Percentiles rank a stretch among this genome's conserved stretches.
Conservation (phyloP, 1,140 invertebrate genomes). For the Heterodera carotae region DNA sequence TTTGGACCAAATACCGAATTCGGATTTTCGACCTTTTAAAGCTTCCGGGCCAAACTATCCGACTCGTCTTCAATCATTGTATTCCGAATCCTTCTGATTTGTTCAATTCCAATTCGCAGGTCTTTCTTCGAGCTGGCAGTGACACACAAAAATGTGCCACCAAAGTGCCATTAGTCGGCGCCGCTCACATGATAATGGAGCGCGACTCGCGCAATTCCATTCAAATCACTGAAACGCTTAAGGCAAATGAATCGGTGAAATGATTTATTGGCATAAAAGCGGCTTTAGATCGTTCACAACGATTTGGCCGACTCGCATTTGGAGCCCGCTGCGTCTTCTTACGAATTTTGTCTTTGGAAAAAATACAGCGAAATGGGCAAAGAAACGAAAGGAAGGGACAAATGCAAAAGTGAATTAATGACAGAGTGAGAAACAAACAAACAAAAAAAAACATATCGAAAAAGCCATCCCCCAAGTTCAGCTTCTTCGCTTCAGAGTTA, state of each 20-base stretch:
- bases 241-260: no score
- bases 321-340: constrained; percentile 18
- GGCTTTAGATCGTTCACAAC: constrained; percentile 33
- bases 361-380: constrained; percentile 32
- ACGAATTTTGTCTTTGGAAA: constrained; percentile 38
- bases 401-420: constrained; percentile 24
- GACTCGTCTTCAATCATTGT: no score
- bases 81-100: no score
- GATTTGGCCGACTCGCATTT: constrained; percentile 34
- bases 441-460: not conserved
- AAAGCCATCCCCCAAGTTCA: not conserved
- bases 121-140: constrained; percentile 32
- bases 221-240: constrained; percentile 35
- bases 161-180: constrained; percentile 38
- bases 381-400: not conserved
- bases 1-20: no score
- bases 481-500: constrained; percentile 11
- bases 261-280: no score
- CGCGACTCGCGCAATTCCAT: constrained; percentile 35
- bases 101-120: constrained; percentile 20
- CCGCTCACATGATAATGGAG: constrained; percentile 43
- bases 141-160: constrained; percentile 24
- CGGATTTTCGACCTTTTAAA: no score
- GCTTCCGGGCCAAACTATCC: no score
- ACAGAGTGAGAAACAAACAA: constrained; percentile 13